These are phyloP conservation scores for Gorilla gorilla DNA, from an alignment of 2,113 vertebrate genomes.

Conservation along the genomic window DNA sequence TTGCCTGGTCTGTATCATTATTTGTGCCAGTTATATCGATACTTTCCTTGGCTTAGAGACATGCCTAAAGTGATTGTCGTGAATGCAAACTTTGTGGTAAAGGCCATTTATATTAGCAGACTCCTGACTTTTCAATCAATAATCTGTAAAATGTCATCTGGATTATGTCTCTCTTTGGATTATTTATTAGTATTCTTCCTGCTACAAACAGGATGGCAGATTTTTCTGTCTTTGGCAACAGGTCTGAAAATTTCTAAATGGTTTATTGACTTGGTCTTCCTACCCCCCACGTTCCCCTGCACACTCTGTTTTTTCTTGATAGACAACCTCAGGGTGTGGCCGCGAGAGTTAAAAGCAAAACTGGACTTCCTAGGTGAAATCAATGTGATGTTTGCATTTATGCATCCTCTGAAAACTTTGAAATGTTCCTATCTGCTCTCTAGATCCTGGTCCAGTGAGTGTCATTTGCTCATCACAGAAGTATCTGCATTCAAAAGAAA, in stretches of 20 bases:
- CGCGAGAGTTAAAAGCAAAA: background rate
- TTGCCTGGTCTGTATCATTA: background rate
- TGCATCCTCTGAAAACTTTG: slow-evolving; percentile 39
- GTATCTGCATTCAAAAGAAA: background rate
- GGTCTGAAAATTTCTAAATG: slow-evolving; percentile 39
- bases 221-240: background rate
- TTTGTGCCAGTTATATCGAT: background rate
- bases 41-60: background rate
- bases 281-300: too few species aligned
- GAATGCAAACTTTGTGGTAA: slow-evolving; percentile 50
- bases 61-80: background rate
- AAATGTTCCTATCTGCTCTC: slow-evolving; percentile 2
- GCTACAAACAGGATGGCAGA: background rate
- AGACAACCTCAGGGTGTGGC: slow-evolving; percentile 21
- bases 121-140: slow-evolving; percentile 52
- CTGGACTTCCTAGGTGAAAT: slow-evolving; percentile 14
- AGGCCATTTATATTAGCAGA: slow-evolving; percentile 18
- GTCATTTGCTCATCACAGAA: slow-evolving; percentile 12
- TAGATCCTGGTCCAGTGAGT: slow-evolving; percentile 48
- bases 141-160: slow-evolving; percentile 40
- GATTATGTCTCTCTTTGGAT: background rate
- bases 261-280: slow-evolving; percentile 9
- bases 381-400: slow-evolving; percentile 23
- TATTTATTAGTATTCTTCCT: slow-evolving; percentile 40
- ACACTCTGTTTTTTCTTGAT: background rate